Evolutionary conservation across 2,888 invertebrate genomes (phyloP), one percentile per base, ranked within the genome.

Genomic region (Archips xylosteana): DNA sequence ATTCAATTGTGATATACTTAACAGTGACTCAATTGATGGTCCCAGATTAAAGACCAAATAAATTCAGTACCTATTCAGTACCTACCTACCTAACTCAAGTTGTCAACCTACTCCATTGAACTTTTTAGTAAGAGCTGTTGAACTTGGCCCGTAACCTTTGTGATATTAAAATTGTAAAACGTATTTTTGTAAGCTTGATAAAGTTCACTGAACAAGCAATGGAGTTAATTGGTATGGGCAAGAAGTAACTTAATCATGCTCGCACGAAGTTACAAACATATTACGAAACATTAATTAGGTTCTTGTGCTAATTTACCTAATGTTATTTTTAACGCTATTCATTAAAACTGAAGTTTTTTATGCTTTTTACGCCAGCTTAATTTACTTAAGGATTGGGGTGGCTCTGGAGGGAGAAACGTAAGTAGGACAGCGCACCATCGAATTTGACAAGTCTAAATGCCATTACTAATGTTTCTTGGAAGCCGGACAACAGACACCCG

Each of bases 401-500:
- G 71, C 66, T 60, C 59, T 39, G 39, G 49, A 63, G 68, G 51
- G 45, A 71, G 63, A 49, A 76, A 77, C 77, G 76, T 79, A 87
- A 84, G 81, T 86, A 82, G 85, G 82, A 71, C 87, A 84, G 81
- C 84, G 85, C 85, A 86, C 83, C 81, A 84, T 86, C 83, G 82
- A 85, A 85, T 87, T 84, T 85, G 87, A 87, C 83, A 79, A 86
- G 83, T 80, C 81, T 85, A 87, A 89, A 86, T 89, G 88, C 83
- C 89, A 85, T 87, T 86, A 84, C 85, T 86, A 87, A 87, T 86
- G 87, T 87, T 87, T 85, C 85, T 80, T 66, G 78, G 90, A 93
- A 86, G 89, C 92, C 92, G 78, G 82, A 90, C 83, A 91, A 91
- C 86, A 89, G 90, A 85, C 86, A 83, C 85, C 80, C 80, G 78